These are phyloP conservation scores for Myotis pilosus DNA, from an alignment of 2,797 vertebrate species.

Conservation along the genomic window DNA sequence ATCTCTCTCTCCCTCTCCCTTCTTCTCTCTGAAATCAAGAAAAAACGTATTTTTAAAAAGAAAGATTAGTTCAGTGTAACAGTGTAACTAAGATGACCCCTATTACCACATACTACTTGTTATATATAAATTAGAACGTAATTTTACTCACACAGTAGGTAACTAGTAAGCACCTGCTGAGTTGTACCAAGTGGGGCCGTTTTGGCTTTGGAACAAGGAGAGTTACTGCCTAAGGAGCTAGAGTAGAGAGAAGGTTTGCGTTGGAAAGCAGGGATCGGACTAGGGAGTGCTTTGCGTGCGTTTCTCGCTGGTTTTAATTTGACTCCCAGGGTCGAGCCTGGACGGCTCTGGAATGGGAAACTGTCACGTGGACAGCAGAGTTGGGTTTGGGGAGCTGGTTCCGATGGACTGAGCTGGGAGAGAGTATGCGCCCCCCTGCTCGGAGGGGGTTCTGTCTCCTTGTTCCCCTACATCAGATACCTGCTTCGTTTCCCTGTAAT, in stretches of 20 bases:
- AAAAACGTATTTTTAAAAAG: no score
- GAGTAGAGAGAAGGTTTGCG: background rate
- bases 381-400: background rate
- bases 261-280: background rate
- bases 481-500: background rate
- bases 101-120: background rate
- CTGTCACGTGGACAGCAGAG: background rate
- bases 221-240: background rate
- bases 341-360: background rate
- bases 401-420: background rate
- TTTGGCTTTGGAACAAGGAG: background rate
- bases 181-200: background rate
- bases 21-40: no score
- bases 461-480: background rate
- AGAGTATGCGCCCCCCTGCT: background rate
- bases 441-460: background rate
- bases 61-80: background rate
- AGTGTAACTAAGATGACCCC: background rate
- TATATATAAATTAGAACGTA: background rate
- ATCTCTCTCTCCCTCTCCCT: no score
- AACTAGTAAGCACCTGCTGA: background rate
- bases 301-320: conserved; percentile 6
- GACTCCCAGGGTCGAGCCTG: background rate
- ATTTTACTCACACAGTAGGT: background rate
- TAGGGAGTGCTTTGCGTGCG: background rate